Evolutionary conservation across 2,113 vertebrate species (phyloP).

Genomic region (Dissostichus mawsoni): DNA sequence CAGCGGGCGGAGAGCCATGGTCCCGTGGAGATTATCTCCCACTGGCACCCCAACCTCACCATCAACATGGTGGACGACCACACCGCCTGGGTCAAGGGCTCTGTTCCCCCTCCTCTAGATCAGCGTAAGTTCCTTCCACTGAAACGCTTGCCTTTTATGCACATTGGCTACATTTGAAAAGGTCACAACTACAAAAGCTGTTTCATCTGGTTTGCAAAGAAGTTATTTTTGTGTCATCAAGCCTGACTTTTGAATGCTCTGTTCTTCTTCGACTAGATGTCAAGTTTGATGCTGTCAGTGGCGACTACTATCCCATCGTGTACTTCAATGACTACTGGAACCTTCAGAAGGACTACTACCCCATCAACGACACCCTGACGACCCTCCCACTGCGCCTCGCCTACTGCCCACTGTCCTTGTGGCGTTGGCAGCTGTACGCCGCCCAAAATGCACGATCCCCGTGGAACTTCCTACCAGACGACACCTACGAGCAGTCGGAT

Average conservation of each 20-base stretch:
- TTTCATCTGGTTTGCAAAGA: not conserved
- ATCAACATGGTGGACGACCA: slow-evolving; percentile 98
- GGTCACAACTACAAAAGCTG: not conserved
- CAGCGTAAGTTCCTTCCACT: slow-evolving; percentile 86
- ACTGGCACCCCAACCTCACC: slow-evolving; percentile 97
- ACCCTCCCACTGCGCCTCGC: slow-evolving; percentile 88
- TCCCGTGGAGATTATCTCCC: slow-evolving; percentile 94
- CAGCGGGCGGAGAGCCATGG: slow-evolving; percentile 95
- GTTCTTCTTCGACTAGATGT: slow-evolving; percentile 86
- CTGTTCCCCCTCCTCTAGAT: slow-evolving; percentile 93
- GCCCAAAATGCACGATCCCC: slow-evolving; percentile 93
- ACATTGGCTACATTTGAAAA: not conserved
- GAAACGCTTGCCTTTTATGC: not conserved
- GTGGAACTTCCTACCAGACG: slow-evolving; percentile 95
- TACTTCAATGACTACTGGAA: slow-evolving; percentile 99
- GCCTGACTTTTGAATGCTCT: not conserved
- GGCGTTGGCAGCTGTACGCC: slow-evolving; percentile 97
- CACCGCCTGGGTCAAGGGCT: slow-evolving; percentile 96
- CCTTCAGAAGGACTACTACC: slow-evolving; percentile 95
- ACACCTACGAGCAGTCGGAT: slow-evolving; percentile 94
- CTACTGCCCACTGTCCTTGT: slow-evolving; percentile 94
- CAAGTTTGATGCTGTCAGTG: slow-evolving; percentile 94
- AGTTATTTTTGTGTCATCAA: too few relatives aligned
- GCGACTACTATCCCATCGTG: slow-evolving; percentile 95
- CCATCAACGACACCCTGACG: slow-evolving; percentile 89